A percentile compares a stretch with the other conserved stretches of the same genome.
phyloP scores from a whole-genome alignment of 2,888 invertebrate species.

The Amphiduros pacificus region DNA sequence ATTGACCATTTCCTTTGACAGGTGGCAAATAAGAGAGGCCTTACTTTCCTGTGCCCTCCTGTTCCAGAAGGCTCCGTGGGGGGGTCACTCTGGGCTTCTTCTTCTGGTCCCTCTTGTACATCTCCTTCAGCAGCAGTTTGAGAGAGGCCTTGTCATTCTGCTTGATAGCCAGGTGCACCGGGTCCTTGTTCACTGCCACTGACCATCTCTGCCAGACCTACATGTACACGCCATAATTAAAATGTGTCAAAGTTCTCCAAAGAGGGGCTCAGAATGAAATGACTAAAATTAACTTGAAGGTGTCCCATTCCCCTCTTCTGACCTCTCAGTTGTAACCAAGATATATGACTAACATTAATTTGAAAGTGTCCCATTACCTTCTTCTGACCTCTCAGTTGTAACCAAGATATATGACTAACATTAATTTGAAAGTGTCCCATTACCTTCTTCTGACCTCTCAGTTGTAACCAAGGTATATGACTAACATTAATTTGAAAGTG shows the following conservation, averaged over 20 bases:
- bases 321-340: too few species aligned
- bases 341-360: too few species aligned
- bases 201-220: not conserved
- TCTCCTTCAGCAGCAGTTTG: conserved; percentile 42
- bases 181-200: not conserved
- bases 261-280: too few species aligned
- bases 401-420: too few species aligned
- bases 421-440: too few species aligned
- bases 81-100: conserved; percentile 16
- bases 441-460: too few species aligned
- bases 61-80: conserved; percentile 13
- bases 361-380: too few species aligned
- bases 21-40: not conserved
- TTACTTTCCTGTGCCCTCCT: conserved; percentile 19
- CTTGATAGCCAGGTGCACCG: conserved; percentile 17
- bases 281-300: too few species aligned
- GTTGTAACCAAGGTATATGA: too few species aligned
- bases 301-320: too few species aligned
- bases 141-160: conserved; percentile 38
- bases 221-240: not conserved
- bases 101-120: conserved; percentile 25
- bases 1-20: not conserved
- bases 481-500: too few species aligned
- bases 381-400: too few species aligned
- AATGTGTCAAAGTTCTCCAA: not conserved